These are phyloP conservation scores for Austrolebias charrua DNA, from an alignment of 2,797 vertebrate species.

Conservation along the genomic window DNA sequence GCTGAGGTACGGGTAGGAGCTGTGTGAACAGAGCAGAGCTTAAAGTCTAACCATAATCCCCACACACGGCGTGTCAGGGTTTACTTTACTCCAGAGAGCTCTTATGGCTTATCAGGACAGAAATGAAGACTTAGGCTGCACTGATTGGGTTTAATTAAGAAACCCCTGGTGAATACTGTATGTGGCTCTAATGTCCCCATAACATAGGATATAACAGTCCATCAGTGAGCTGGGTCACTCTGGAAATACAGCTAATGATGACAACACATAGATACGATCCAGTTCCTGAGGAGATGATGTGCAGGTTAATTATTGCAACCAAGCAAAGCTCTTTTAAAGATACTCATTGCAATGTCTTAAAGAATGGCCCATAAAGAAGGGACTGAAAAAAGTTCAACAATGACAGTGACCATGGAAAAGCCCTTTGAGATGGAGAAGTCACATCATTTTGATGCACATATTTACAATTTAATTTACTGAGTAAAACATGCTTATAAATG, in stretches of 20 bases:
- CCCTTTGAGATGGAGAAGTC: no score
- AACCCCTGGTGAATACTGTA: constrained; percentile 39
- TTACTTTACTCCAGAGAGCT: constrained; percentile 59
- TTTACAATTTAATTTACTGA: no score
- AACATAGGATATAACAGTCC: constrained; percentile 57
- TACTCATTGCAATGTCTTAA: no score
- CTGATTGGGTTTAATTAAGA: constrained; percentile 72
- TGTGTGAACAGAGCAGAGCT: constrained; percentile 37
- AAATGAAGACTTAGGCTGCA: constrained; percentile 51
- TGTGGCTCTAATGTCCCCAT: constrained; percentile 33
- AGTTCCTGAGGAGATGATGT: constrained; percentile 11
- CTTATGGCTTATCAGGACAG: constrained; percentile 61
- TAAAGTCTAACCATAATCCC: constrained; percentile 56
- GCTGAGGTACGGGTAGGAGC: constrained; percentile 56
- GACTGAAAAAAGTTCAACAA: no score
- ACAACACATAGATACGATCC: constrained; percentile 17
- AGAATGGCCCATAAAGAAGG: no score
- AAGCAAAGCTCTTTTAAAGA: neutral
- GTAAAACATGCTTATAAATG: no score
- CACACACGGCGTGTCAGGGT: constrained; percentile 36
- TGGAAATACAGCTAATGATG: constrained; percentile 30
- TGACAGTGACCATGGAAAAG: no score
- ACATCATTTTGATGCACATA: no score
- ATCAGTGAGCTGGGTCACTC: constrained; percentile 35
- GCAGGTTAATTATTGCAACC: constrained; percentile 30